A percentile compares a stretch with the other conserved stretches of the same genome.
phyloP scores from a whole-genome alignment of 2,797 vertebrate species.

The Eulemur mongoz region DNA sequence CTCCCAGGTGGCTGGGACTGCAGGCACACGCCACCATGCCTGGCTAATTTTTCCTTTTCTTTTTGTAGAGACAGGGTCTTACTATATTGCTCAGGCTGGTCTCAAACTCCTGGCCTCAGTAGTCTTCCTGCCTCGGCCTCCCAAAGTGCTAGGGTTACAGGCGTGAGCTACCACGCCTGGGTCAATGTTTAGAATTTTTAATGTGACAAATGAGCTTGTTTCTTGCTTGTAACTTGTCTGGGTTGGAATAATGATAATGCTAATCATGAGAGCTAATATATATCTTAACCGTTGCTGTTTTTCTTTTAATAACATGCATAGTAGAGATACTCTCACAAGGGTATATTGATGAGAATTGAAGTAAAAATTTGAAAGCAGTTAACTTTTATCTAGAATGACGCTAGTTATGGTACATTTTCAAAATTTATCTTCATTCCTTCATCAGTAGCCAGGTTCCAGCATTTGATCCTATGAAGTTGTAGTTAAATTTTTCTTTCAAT shows the following conservation, averaged over 20 bases:
- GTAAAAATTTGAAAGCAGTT: constrained; percentile 40
- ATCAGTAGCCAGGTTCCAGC: neutral
- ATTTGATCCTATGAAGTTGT: neutral
- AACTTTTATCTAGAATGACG: constrained; percentile 36
- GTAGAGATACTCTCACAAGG: neutral
- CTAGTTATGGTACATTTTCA: constrained; percentile 10
- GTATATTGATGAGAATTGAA: constrained; percentile 6
- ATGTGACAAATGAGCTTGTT: neutral
- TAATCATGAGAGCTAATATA: neutral
- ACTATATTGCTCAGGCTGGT: too few relatives aligned
- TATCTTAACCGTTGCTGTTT: neutral
- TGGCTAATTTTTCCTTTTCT: too few relatives aligned
- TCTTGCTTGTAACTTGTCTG: neutral
- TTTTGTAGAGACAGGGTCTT: too few relatives aligned
- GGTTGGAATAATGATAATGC: neutral
- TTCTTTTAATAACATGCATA: constrained; percentile 11
- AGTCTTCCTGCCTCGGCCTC: too few relatives aligned
- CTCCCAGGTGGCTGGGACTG: too few relatives aligned
- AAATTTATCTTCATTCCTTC: constrained; percentile 20
- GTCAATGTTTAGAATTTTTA: constrained; percentile 30
- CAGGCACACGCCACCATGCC: too few relatives aligned
- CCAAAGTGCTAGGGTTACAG: too few relatives aligned
- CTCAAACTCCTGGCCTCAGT: too few relatives aligned
- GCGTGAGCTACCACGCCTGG: neutral
- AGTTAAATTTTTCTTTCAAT: constrained; percentile 26